Evolutionary conservation across 2,113 vertebrate species (phyloP).

Genomic region (Ochotona princeps): DNA sequence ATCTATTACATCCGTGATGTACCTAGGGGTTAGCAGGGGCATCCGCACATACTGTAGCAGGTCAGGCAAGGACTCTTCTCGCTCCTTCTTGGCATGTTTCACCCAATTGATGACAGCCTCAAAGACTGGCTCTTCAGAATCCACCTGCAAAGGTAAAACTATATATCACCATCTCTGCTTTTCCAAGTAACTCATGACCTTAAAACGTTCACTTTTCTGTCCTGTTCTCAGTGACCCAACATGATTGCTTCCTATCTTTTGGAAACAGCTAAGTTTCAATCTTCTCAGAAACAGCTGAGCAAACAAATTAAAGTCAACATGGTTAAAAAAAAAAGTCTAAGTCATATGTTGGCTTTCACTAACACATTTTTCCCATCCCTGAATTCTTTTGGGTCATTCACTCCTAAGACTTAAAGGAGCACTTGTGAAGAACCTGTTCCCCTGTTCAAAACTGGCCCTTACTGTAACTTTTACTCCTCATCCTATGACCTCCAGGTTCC

Average conservation of each 20-base stretch:
- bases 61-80: conserved; percentile 93
- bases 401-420: neutral
- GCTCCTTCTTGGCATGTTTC: conserved; percentile 95
- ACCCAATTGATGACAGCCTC: conserved; percentile 98
- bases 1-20: conserved; percentile 98
- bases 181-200: neutral
- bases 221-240: neutral
- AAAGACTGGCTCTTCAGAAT: conserved; percentile 98
- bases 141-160: conserved; percentile 88
- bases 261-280: neutral
- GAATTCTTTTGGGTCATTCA: neutral
- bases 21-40: conserved; percentile 97
- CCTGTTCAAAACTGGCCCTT: neutral
- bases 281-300: neutral
- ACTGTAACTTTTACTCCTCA: neutral
- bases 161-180: accelerated
- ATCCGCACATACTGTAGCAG: conserved; percentile 97
- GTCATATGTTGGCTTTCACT: neutral
- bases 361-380: neutral
- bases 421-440: neutral
- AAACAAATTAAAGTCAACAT: neutral
- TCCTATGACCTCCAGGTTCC: neutral
- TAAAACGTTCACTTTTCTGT: neutral
- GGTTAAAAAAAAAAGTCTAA: neutral
- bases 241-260: neutral